Percentiles rank a stretch among this genome's conserved stretches.
Evolutionary conservation across 2,888 invertebrate genomes (phyloP).

Genomic region (Diadegma fenestrale): DNA sequence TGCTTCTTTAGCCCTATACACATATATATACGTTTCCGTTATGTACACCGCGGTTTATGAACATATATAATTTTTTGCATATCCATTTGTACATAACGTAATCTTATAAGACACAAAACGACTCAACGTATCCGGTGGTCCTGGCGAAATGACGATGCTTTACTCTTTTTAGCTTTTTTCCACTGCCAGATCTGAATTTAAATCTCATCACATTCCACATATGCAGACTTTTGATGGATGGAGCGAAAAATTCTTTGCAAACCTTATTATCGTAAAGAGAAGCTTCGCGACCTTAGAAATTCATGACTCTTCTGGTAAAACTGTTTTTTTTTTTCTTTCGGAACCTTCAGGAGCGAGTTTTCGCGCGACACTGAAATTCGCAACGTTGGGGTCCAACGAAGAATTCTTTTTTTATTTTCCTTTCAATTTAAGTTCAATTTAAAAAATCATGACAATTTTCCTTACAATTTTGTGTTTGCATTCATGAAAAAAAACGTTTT

Average conservation of each 20-base stretch:
- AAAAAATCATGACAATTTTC: too few relatives aligned
- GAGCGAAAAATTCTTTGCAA: background rate
- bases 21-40: background rate
- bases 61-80: background rate
- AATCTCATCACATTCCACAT: background rate
- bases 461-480: too few relatives aligned
- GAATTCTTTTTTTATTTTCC: too few relatives aligned
- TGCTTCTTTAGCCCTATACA: conserved; percentile 30
- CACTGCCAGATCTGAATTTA: background rate
- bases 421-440: too few relatives aligned
- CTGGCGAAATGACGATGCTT: background rate
- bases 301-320: background rate
- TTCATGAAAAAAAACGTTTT: too few relatives aligned
- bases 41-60: background rate
- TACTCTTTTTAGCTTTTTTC: background rate
- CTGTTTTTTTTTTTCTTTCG: background rate
- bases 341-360: background rate
- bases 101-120: background rate
- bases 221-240: background rate
- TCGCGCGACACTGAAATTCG: too few relatives aligned
- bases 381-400: too few relatives aligned
- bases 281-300: background rate
- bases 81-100: conserved; percentile 6
- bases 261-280: background rate
- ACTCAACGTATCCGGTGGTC: background rate